A percentile compares a stretch with the other conserved stretches of the same genome.
Conservation (phyloP, 2,888 invertebrate genomes). For the Lamellibrachia satsuma region DNA sequence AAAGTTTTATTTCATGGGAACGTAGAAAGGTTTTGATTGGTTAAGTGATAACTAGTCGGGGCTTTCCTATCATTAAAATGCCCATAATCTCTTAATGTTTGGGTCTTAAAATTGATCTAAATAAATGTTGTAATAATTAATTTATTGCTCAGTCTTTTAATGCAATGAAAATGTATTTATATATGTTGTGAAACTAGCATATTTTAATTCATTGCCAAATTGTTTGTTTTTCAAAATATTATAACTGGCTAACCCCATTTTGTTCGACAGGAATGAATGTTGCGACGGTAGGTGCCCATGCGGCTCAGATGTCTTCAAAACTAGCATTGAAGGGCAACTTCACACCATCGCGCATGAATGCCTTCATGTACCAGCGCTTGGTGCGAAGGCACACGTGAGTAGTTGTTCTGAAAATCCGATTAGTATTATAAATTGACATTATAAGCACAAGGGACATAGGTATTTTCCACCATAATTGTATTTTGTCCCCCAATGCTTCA, state of each 20-base stretch:
- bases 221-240: neutral
- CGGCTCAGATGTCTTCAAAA: slow-evolving; percentile 50
- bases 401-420: neutral
- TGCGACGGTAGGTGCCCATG: slow-evolving; percentile 52
- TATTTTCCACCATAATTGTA: neutral
- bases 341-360: slow-evolving; percentile 51
- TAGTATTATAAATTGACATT: too few species aligned
- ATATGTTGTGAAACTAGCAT: too few species aligned
- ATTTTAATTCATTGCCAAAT: too few species aligned
- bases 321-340: slow-evolving; percentile 55
- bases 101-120: too few species aligned
- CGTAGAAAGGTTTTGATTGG: too few species aligned
- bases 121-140: too few species aligned
- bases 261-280: slow-evolving; percentile 43
- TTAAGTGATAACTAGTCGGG: too few species aligned
- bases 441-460: neutral
- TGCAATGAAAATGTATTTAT: neutral
- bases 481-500: too few species aligned
- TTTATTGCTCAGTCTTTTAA: too few species aligned
- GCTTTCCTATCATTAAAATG: too few species aligned
- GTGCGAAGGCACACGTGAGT: slow-evolving; percentile 34
- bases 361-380: slow-evolving; percentile 56
- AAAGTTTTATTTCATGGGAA: too few species aligned
- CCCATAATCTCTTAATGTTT: too few species aligned
- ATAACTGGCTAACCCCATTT: neutral